phyloP scores from a whole-genome alignment of 1,140 invertebrate genomes.

The Hyles euphorbiae region DNA sequence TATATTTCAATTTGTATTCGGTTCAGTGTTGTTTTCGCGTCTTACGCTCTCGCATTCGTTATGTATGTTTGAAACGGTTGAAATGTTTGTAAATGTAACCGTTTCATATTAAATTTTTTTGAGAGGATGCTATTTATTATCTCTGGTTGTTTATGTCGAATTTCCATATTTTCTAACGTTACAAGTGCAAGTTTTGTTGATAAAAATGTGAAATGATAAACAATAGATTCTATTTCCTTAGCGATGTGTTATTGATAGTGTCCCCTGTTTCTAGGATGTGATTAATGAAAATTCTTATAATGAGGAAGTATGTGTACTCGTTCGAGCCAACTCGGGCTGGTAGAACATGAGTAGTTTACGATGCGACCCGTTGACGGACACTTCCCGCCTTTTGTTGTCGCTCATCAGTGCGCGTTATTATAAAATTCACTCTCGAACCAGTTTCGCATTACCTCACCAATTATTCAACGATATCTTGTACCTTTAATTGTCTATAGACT shows the following conservation, averaged over 20 bases:
- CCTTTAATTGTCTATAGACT: too few species aligned
- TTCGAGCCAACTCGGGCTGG: slow-evolving; percentile 14
- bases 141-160: too few species aligned
- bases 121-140: too few species aligned
- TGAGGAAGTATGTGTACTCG: not conserved
- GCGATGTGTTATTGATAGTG: too few species aligned
- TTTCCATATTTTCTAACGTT: too few species aligned
- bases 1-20: not conserved
- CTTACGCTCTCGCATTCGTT: not conserved
- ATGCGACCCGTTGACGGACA: slow-evolving; percentile 23
- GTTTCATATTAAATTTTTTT: not conserved
- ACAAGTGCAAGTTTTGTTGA: too few species aligned
- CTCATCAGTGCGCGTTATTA: slow-evolving; percentile 21
- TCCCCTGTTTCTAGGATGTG: not conserved
- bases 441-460: not conserved
- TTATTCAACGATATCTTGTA: too few species aligned
- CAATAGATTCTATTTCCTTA: too few species aligned
- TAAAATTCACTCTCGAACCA: slow-evolving; percentile 18
- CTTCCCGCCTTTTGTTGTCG: slow-evolving; percentile 48
- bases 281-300: slow-evolving; percentile 1
- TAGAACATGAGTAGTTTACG: slow-evolving; percentile 9
- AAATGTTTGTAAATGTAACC: not conserved
- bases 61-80: not conserved
- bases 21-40: not conserved
- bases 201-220: too few species aligned